phyloP scores from a whole-genome alignment of 2,888 invertebrate genomes.

The Cataglyphis livida region DNA sequence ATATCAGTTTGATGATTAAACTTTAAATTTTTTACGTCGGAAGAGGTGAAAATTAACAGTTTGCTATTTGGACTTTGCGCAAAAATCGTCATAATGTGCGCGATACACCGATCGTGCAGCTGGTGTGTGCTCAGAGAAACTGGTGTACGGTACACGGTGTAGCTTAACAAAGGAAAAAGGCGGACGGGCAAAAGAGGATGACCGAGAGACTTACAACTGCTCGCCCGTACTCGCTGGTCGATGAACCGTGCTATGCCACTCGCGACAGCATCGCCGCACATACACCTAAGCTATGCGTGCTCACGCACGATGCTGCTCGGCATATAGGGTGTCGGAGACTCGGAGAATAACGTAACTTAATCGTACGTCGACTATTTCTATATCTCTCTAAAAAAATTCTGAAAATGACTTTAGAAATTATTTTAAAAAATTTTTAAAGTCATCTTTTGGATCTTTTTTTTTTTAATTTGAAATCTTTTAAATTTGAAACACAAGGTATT shows the following conservation, averaged over 20 bases:
- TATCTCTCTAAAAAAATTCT: background rate
- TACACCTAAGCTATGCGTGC: conserved; percentile 41
- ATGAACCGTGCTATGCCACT: conserved; percentile 77
- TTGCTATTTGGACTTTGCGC: background rate
- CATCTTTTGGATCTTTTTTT: background rate
- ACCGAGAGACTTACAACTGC: conserved; percentile 54
- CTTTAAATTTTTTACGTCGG: background rate
- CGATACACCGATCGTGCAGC: conserved; percentile 27
- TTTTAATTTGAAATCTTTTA: background rate
- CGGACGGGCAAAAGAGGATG: conserved; percentile 51
- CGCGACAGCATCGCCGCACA: conserved; percentile 71
- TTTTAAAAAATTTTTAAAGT: background rate
- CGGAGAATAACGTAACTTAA: background rate
- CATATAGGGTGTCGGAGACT: conserved; percentile 44
- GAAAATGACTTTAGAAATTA: background rate
- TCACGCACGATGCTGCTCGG: conserved; percentile 20
- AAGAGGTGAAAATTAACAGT: conserved; percentile 22
- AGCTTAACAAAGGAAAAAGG: conserved; percentile 54
- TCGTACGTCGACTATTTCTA: background rate
- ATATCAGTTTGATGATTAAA: background rate
- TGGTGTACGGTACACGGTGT: conserved; percentile 52
- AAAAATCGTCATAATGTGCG: conserved; percentile 16
- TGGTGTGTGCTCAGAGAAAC: conserved; percentile 47
- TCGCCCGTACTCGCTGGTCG: conserved; percentile 70
- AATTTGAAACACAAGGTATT: background rate